Percentiles rank a stretch among this genome's conserved stretches.
Conservation (phyloP, 2,113 vertebrate genomes). For the Orcinus orca region DNA sequence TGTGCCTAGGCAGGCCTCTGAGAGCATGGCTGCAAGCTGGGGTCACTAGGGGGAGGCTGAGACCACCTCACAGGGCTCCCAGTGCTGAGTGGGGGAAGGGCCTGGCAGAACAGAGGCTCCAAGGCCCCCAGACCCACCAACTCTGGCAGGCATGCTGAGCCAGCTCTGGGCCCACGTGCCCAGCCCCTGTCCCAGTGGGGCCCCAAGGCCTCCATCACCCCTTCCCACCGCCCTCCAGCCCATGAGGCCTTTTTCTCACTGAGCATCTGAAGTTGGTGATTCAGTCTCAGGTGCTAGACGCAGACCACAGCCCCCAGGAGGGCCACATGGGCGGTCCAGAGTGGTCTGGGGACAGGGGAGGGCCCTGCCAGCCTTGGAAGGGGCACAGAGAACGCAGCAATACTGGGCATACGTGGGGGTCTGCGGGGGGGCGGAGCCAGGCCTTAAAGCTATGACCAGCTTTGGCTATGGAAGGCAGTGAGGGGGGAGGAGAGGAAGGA, state of each 20-base stretch:
- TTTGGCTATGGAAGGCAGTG: not conserved
- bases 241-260: not conserved
- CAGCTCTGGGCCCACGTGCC: not conserved
- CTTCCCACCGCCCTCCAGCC: not conserved
- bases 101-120: not conserved
- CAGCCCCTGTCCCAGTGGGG: too few species aligned
- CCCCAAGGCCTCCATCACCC: too few species aligned
- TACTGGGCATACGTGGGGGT: not conserved
- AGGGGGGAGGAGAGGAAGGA: not conserved
- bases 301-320: not conserved
- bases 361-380: not conserved
- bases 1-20: rapidly evolving
- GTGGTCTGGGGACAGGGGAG: not conserved
- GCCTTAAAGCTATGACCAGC: not conserved
- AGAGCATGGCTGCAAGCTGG: not conserved
- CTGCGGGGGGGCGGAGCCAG: too few species aligned
- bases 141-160: not conserved
- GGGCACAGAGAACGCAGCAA: rapidly evolving
- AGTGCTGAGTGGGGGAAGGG: too few species aligned
- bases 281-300: not conserved
- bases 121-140: not conserved
- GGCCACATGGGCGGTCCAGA: not conserved
- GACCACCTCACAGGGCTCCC: not conserved
- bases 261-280: rapidly evolving
- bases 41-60: not conserved